A percentile compares a stretch with the other conserved stretches of the same genome.
Evolutionary conservation across 2,113 vertebrate genomes (phyloP).

Genomic region (Anhinga anhinga): DNA sequence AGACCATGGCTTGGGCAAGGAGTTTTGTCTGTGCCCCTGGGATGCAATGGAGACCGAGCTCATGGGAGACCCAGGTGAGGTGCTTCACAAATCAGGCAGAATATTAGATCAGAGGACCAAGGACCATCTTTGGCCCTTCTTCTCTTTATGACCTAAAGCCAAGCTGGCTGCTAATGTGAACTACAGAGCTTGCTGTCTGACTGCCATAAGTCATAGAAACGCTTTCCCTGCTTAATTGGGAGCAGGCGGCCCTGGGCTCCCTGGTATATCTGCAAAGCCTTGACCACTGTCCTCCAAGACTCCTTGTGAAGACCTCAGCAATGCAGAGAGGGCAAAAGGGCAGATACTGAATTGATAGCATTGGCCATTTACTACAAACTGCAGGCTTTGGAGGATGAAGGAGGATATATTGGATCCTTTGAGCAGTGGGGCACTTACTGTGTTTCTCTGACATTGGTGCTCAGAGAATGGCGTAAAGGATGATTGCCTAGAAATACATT

Average conservation of each 20-base stretch:
- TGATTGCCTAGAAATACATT: neutral
- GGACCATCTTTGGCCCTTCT: neutral
- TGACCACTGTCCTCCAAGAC: neutral
- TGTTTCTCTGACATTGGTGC: neutral
- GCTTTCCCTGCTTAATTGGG: neutral
- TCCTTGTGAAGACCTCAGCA: neutral
- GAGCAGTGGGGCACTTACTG: neutral
- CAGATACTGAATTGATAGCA: neutral
- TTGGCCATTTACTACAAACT: neutral
- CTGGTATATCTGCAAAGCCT: neutral
- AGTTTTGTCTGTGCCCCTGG: neutral
- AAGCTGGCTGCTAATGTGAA: conserved; percentile 11
- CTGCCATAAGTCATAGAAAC: neutral
- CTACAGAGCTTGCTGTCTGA: neutral
- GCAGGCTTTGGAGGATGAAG: neutral
- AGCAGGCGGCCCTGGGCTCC: neutral
- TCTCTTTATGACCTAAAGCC: conserved; percentile 7
- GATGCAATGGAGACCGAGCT: neutral
- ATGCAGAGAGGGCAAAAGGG: neutral
- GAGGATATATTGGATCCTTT: neutral
- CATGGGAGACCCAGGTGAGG: neutral
- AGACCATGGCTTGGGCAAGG: neutral
- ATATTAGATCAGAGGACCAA: neutral
- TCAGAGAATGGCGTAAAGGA: neutral
- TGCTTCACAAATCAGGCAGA: neutral